Evolutionary conservation across 2,113 vertebrate species (phyloP).

Genomic region (Tenrec ecaudatus): DNA sequence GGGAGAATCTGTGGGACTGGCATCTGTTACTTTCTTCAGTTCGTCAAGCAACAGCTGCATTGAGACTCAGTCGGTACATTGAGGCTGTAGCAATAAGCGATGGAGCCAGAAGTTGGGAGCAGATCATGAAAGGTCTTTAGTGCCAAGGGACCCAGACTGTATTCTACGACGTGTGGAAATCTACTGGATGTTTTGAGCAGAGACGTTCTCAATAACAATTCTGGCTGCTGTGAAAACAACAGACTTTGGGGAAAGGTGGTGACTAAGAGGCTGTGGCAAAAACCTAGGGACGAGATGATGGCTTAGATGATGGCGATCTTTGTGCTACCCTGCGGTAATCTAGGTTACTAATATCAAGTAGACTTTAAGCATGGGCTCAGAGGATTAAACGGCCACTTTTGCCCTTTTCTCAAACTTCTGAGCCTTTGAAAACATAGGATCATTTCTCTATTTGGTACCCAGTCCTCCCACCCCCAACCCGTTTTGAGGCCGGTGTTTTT

Average conservation of each 20-base stretch:
- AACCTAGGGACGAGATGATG: neutral
- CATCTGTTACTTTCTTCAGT: no score
- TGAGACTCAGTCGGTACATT: neutral
- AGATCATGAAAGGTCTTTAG: neutral
- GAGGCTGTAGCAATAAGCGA: neutral
- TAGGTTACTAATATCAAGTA: neutral
- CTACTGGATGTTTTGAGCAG: neutral
- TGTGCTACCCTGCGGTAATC: neutral
- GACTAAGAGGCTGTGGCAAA: neutral
- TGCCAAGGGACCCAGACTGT: neutral
- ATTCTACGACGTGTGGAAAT: neutral
- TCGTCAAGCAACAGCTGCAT: no score
- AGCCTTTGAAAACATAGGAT: neutral
- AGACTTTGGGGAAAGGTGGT: neutral
- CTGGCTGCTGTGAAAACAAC: neutral
- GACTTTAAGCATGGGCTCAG: neutral
- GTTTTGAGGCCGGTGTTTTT: conserved; percentile 28
- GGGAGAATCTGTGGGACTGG: no score
- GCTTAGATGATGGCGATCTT: neutral
- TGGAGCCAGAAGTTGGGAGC: neutral
- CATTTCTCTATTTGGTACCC: neutral
- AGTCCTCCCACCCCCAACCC: no score
- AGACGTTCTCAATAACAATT: neutral
- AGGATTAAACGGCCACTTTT: neutral
- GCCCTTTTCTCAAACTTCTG: neutral